A percentile compares a stretch with the other conserved stretches of the same genome.
Conservation (phyloP, 2,797 vertebrate genomes). For the Phalloptychus januarius region DNA sequence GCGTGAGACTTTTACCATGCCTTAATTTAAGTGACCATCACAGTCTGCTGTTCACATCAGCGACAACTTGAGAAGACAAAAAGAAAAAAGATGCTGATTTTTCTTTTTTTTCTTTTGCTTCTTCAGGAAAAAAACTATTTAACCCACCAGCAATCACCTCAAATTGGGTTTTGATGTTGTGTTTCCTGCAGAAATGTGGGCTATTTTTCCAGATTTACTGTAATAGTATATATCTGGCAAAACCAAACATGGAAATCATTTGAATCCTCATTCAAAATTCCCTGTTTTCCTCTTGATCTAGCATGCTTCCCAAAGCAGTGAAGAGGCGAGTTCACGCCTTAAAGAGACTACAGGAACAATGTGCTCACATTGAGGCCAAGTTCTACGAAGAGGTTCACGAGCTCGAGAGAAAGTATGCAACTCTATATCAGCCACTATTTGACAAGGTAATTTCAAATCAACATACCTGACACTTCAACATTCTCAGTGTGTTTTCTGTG, state of each 20-base stretch:
- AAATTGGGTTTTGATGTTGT: not conserved
- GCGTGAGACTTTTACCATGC: not conserved
- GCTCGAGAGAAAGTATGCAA: conserved; percentile 94
- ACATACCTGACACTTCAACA: not conserved
- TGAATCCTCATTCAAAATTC: not conserved
- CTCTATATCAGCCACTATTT: conserved; percentile 92
- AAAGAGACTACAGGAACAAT: conserved; percentile 95
- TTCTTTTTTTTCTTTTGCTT: not conserved
- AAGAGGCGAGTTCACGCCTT: conserved; percentile 94
- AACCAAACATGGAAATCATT: not conserved
- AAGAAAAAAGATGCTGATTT: not conserved
- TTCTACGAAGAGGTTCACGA: conserved; percentile 99
- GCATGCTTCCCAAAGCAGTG: conserved; percentile 93
- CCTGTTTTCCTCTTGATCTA: conserved; percentile 50
- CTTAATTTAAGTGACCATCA: not conserved
- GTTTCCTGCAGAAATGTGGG: not conserved
- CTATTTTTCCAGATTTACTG: not conserved
- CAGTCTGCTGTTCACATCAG: not conserved
- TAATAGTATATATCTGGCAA: not conserved
- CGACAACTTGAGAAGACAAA: too few species aligned
- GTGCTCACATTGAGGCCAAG: conserved; percentile 94
- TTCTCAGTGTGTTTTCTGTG: not conserved
- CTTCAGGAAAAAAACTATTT: not conserved
- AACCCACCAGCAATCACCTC: not conserved
- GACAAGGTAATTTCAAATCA: conserved; percentile 85